Base-by-base conservation (phyloP, 64 coral and sea anemone genomes). In the Cladopsammia gracilis region DNA sequence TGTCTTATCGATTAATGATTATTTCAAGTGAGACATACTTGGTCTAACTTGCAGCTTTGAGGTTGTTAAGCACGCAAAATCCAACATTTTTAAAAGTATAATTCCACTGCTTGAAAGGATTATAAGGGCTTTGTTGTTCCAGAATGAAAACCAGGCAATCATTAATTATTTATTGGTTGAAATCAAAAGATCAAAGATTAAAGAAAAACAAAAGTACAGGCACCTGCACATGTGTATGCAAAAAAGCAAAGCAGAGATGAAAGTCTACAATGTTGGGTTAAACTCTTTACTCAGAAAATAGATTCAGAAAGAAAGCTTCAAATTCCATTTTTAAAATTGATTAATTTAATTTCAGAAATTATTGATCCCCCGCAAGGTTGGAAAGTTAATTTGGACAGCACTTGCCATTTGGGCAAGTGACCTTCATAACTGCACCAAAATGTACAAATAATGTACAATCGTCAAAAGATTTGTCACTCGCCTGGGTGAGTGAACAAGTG, bases 11-110 rank as follows among this genome's bases (percentile, higher is more conserved):
- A 42, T 18, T n/a, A 68, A n/a, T n/a, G n/a, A n/a, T n/a, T n/a
- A n/a, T n/a, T n/a, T n/a, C n/a, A n/a, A n/a, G n/a, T n/a, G n/a
- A n/a, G 22, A 68, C 89, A 61, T 92, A 92, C 89, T 84, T 62
- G 89, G 89, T 48, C 89, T 56, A 44, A 92, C 78, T 73, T 60
- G 64, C 8, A 92, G 24, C 51, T 68, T 69, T 68, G 82, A 66
- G 82, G 16, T 58, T 58, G n/a, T 42, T 34, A 79, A 59, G 11
- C 76, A 79, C 12, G 76, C n/a, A 25, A 79, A 14, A 59, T 79
- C 76, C 52, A 79, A 59, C 76, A 59, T 79, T 79, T 58, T 58
- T 58, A 79, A 16, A 79, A 79, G 76, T 49, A 58, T 58, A 75
- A 8, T 59, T 59, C 53, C 12, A 14, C 22, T 56, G 52, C 23